A percentile compares a stretch with the other conserved stretches of the same genome.
phyloP scores from a whole-genome alignment of 2,797 vertebrate genomes.

The Perdix hodgsoniae region DNA sequence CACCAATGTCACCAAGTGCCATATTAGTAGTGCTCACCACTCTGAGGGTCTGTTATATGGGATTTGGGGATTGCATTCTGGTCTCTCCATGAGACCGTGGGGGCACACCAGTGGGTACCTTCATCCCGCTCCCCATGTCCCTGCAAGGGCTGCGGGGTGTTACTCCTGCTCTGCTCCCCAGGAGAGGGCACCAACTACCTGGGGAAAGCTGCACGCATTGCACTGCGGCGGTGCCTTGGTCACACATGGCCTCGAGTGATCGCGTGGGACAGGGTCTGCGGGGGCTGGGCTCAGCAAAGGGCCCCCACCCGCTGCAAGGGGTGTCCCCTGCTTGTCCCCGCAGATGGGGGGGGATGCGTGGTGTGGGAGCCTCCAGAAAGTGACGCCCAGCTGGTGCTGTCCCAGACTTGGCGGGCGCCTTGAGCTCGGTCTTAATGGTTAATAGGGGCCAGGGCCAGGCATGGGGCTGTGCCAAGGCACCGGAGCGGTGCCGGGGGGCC shows the following conservation, averaged over 20 bases:
- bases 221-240: rapidly evolving
- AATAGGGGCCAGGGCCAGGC: rapidly evolving
- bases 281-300: not conserved
- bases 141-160: rapidly evolving
- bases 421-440: not conserved
- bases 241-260: not conserved
- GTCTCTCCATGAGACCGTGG: rapidly evolving
- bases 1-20: rapidly evolving
- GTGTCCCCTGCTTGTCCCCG: not conserved
- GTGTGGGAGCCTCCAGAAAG: not conserved
- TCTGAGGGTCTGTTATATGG: rapidly evolving
- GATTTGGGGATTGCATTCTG: no score
- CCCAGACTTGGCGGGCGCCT: rapidly evolving
- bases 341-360: rapidly evolving
- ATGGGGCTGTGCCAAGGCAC: not conserved
- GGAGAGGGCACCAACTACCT: constrained; percentile 60
- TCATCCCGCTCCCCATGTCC: rapidly evolving
- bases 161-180: not conserved
- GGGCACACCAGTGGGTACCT: rapidly evolving
- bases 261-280: not conserved
- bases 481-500: rapidly evolving
- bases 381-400: not conserved
- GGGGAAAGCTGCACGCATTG: not conserved
- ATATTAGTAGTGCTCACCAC: not conserved
- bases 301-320: not conserved